Evolutionary conservation across 2,797 vertebrate genomes (phyloP).

Genomic region (Coluber constrictor): DNA sequence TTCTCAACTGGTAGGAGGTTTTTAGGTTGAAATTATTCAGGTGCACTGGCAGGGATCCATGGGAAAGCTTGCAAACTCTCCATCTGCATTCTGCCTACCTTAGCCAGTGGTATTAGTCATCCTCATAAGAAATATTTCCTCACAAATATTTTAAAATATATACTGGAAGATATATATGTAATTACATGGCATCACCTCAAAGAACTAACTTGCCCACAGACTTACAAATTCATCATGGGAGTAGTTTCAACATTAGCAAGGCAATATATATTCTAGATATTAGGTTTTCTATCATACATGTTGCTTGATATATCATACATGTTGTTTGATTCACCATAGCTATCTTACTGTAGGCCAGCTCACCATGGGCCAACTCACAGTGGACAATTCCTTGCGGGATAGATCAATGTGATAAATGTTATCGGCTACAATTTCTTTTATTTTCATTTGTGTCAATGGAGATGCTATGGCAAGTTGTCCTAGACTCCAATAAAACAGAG

Average conservation of each 20-base stretch:
- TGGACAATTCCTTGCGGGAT: neutral
- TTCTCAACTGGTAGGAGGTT: constrained; percentile 34
- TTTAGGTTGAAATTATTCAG: constrained; percentile 38
- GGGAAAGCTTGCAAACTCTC: constrained; percentile 42
- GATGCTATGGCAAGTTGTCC: neutral
- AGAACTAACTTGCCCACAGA: constrained; percentile 20
- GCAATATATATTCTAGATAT: neutral
- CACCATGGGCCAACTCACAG: accelerated
- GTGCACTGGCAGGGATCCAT: constrained; percentile 31
- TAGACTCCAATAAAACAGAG: neutral
- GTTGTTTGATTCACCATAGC: neutral
- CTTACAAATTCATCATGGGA: neutral
- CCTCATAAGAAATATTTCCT: constrained; percentile 45
- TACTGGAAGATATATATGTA: constrained; percentile 36
- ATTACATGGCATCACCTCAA: constrained; percentile 42
- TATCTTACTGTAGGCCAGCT: neutral
- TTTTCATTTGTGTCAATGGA: neutral
- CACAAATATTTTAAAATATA: constrained; percentile 40
- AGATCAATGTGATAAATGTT: neutral
- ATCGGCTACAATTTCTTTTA: neutral
- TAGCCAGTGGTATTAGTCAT: constrained; percentile 44
- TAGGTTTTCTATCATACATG: neutral
- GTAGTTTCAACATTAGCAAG: neutral
- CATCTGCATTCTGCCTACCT: constrained; percentile 31
- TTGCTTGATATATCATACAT: neutral